Evolutionary conservation across 2,113 vertebrate genomes (phyloP).

Genomic region (Panthera tigris): DNA sequence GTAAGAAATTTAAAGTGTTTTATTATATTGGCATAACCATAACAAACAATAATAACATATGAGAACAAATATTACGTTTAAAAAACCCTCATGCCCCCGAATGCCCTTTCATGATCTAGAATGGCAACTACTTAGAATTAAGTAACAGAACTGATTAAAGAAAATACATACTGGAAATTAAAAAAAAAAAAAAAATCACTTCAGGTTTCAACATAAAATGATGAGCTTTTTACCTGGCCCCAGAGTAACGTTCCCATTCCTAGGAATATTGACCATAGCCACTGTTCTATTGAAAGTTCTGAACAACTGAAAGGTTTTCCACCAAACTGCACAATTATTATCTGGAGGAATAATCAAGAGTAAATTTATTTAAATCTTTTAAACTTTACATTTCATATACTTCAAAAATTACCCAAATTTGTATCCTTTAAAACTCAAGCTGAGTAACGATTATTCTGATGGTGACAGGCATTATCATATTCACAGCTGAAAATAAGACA

Average conservation of each 20-base stretch:
- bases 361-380: slow-evolving; percentile 61
- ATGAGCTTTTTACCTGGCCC: slow-evolving; percentile 93
- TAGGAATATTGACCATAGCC: slow-evolving; percentile 98
- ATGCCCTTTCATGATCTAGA: neutral
- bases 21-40: neutral
- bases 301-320: slow-evolving; percentile 99
- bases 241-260: slow-evolving; percentile 97
- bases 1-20: neutral
- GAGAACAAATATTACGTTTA: neutral
- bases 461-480: neutral
- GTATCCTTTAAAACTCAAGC: neutral
- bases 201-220: slow-evolving; percentile 45
- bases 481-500: slow-evolving; percentile 16
- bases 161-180: slow-evolving; percentile 1
- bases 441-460: neutral
- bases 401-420: slow-evolving; percentile 25
- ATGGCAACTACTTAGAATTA: slow-evolving; percentile 38
- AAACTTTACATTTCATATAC: slow-evolving; percentile 22
- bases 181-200: neutral
- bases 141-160: slow-evolving; percentile 6
- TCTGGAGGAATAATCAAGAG: slow-evolving; percentile 85
- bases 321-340: slow-evolving; percentile 98
- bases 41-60: neutral
- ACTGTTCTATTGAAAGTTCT: slow-evolving; percentile 93
- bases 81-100: neutral